Conservation (phyloP, 2,797 vertebrate species). For the Pristis pectinata region DNA sequence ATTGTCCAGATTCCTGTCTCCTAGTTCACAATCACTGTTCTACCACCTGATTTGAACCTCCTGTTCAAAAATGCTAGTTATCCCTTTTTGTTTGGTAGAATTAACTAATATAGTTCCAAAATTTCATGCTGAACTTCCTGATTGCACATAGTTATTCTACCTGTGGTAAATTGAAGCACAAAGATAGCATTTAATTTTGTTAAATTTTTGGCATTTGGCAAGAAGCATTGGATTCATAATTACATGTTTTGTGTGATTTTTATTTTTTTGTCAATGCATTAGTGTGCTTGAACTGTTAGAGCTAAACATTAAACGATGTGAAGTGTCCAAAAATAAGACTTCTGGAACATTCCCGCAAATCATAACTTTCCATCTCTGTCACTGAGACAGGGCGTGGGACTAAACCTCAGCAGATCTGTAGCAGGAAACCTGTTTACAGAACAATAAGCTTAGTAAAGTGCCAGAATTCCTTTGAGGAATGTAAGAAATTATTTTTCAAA, state of each 20-base stretch:
- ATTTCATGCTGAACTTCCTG: not conserved
- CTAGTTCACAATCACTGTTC: no score
- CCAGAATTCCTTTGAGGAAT: conserved; percentile 5
- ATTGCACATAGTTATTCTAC: not conserved
- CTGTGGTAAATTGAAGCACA: not conserved
- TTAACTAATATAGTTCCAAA: not conserved
- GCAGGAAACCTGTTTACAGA: conserved; percentile 36
- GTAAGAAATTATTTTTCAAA: not conserved
- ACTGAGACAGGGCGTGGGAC: not conserved
- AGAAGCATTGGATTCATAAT: not conserved
- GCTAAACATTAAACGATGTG: not conserved
- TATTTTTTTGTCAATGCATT: no score
- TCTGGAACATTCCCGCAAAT: not conserved
- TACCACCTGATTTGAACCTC: no score
- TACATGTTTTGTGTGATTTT: not conserved
- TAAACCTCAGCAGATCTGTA: not conserved
- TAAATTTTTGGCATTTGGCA: not conserved
- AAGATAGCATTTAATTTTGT: not conserved
- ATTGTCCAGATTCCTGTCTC: not conserved
- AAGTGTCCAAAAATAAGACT: not conserved
- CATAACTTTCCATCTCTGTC: not conserved
- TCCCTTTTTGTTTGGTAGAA: no score
- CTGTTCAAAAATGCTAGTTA: not conserved
- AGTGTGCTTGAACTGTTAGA: not conserved
- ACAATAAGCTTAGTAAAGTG: conserved; percentile 9